Percentiles rank a stretch among this genome's conserved stretches.
Conservation (phyloP, 1,140 invertebrate species). For the Brachionus rubens region DNA sequence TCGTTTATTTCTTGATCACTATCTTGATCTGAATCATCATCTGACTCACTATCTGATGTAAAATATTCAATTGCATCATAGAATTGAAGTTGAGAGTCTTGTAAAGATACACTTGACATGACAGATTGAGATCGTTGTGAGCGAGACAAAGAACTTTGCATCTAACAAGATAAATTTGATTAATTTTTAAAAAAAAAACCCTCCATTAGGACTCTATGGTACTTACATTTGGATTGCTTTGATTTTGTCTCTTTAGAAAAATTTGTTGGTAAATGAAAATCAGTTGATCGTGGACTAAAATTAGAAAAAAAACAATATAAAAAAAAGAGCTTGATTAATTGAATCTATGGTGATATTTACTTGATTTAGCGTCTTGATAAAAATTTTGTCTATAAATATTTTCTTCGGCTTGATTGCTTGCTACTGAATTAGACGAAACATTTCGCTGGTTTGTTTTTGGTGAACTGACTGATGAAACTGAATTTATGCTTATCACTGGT, state of each 20-base stretch:
- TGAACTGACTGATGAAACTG: neutral
- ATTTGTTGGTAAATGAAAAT: conserved; percentile 42
- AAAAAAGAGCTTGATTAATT: neutral
- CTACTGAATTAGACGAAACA: neutral
- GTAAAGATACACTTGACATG: conserved; percentile 28
- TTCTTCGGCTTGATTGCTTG: neutral
- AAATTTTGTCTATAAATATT: conserved; percentile 24
- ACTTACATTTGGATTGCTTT: too few species aligned
- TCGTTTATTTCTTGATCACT: conserved; percentile 26
- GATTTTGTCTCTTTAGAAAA: conserved; percentile 26
- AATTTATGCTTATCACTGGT: conserved; percentile 9
- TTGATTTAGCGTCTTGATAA: conserved; percentile 45
- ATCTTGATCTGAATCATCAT: conserved; percentile 37
- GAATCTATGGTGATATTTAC: neutral
- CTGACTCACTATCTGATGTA: conserved; percentile 40
- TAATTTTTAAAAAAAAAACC: neutral
- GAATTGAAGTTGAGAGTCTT: conserved; percentile 32
- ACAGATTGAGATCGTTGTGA: conserved; percentile 19
- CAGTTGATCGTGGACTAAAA: conserved; percentile 13
- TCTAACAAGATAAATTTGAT: neutral
- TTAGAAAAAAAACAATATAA: neutral
- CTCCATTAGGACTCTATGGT: too few species aligned
- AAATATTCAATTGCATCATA: conserved; percentile 46
- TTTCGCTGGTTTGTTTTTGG: conserved; percentile 1
- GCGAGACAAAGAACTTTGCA: neutral